Evolutionary conservation across 2,888 invertebrate genomes (phyloP), one percentile per base, ranked within the genome.

Genomic region (Tenthredo livida): DNA sequence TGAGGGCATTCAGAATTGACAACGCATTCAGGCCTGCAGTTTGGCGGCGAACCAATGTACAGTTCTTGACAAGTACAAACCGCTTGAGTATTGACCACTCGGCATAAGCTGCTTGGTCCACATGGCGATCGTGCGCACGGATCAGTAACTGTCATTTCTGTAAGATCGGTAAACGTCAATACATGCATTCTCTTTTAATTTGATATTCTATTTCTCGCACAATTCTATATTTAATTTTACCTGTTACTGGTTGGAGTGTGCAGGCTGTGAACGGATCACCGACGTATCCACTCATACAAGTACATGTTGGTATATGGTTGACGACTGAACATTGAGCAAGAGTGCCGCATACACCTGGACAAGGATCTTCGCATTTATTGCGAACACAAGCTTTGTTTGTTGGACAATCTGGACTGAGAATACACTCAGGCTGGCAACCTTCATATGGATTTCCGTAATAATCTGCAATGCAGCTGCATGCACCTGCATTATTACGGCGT

Each of bases 391-490:
- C 96, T 92, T 96, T 97, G 90, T 97, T 97, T 2, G 97, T 96
- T 50, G 97, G 95, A 92, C 98, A 98, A 91, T 98, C 98, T 0
- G 97, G 96, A 92, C 97, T 98, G 1, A 97, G 94, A 54, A 97
- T 96, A 92, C 98, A 98, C 94, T 98, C 98, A 1, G 98, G 98
- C 88, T 97, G 95, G 90, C 98, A 97, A 70, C 97, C 97, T 93
- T 97, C 97, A 90, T 97, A 97, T 4, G 98, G 97, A 93, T 97
- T 97, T 84, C 98, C 98, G 91, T 96, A 96, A 91, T 97, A 97
- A 88, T 97, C 97, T 90, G 96, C 95, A 87, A 97, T 95, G 90
- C 97, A 98, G 65, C 96, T 95, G 91, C 97, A 98, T 84, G 97
- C 96, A 33, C 97, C 97, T 43, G 96, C 97, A 58, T 96, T 97